Evolutionary conservation across 2,113 vertebrate genomes (phyloP), one percentile per base, ranked within the genome.

Genomic region (Cochlearius cochlearius): DNA sequence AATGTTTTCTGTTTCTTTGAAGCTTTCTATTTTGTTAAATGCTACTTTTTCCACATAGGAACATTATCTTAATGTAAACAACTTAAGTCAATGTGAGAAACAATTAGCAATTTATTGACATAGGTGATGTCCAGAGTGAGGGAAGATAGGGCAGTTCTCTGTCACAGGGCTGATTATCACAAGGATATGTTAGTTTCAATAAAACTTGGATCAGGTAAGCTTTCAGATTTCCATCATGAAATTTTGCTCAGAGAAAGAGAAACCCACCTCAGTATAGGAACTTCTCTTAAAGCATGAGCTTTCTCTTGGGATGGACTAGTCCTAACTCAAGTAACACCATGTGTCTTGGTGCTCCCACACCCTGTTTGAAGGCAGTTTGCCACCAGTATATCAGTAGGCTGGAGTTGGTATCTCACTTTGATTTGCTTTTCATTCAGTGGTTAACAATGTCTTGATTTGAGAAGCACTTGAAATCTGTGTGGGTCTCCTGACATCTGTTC

Each of bases 341-440:
- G 23, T 0, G 0, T 62, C 47, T 74, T 71, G 15, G 34, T 59
- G 17, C 17, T 85, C n/a, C 30, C 1, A 0, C 18, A 55, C 41
- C n/a, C 32, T 52, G 23, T 82, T 67, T 59, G 78, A 82, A 90
- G 47, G 19, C 13, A 74, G 5, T 52, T 87, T 81, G 38, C 41
- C 47, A 78, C 29, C 25, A 41, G 20, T 29, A 11, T 83, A 67
- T 74, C 39, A 67, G 52, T 39, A 79, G 34, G 13, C n/a, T 82
- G 32, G n/a, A 59, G 22, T 9, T 90, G 32, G 3, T 74, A 16
- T 71, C 20, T 94, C 41, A 15, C 36, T 94, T 86, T 47, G 49
- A 56, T 86, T 72, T 91, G 13, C 27, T 60, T 92, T 87, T 87
- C 41, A 17, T 83, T 76, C n/a, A 47, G 17, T 79, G 32, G 25